phyloP scores from a whole-genome alignment of 2,888 invertebrate genomes.

The Encarsia formosa region DNA sequence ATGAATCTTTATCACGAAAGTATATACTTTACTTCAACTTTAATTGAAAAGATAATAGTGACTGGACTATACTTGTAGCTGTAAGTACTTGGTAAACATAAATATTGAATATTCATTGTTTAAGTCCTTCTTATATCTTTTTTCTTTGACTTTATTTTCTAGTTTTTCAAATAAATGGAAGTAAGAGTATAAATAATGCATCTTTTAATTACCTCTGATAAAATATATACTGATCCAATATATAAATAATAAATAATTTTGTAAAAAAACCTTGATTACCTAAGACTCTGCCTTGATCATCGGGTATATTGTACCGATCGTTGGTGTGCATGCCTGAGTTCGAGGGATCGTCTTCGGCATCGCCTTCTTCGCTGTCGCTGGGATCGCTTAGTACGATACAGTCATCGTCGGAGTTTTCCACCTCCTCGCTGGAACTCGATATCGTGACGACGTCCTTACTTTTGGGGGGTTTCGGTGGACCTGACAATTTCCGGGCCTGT shows the following conservation, averaged over 20 bases:
- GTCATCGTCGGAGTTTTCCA: constrained; percentile 75
- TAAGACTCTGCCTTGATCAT: constrained; percentile 85
- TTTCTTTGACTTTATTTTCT: too few relatives aligned
- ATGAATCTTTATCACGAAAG: too few relatives aligned
- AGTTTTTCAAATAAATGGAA: background rate
- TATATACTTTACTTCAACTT: too few relatives aligned
- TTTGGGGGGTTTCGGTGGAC: constrained; percentile 33
- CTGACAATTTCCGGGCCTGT: constrained; percentile 35
- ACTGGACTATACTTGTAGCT: too few relatives aligned
- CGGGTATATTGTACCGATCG: constrained; percentile 85
- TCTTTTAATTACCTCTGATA: too few relatives aligned
- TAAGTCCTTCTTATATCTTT: too few relatives aligned
- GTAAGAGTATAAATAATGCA: background rate
- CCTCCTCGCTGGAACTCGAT: constrained; percentile 57
- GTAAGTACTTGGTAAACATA: too few relatives aligned
- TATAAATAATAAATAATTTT: background rate
- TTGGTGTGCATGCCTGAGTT: constrained; percentile 93
- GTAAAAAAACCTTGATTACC: constrained; percentile 10
- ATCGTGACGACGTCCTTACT: constrained; percentile 69
- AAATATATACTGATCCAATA: background rate
- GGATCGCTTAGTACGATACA: constrained; percentile 84
- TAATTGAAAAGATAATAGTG: too few relatives aligned
- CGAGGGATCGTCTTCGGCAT: constrained; percentile 76
- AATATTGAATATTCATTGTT: too few relatives aligned
- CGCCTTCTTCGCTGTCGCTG: constrained; percentile 74